These are phyloP conservation scores for Nixonia krombeini DNA, from an alignment of 1,140 invertebrate genomes.

Conservation along the genomic window DNA sequence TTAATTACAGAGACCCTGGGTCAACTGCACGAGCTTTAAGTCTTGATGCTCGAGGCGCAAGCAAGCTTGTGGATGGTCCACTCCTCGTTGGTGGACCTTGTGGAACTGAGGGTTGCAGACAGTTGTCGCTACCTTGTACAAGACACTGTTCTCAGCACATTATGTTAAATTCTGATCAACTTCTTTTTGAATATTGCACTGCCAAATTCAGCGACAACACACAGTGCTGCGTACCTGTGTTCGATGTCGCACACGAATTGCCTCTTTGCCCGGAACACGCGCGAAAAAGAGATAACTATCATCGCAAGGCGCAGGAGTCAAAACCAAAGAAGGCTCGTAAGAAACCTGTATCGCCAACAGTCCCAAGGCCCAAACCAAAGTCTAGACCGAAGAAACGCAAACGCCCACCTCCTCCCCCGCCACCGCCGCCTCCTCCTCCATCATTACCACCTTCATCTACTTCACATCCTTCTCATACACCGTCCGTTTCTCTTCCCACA, in stretches of 20 bases:
- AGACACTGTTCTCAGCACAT: slow-evolving; percentile 89
- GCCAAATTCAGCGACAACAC: slow-evolving; percentile 90
- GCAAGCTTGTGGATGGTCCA: slow-evolving; percentile 63
- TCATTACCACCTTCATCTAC: slow-evolving; percentile 33
- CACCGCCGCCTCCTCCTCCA: slow-evolving; percentile 46
- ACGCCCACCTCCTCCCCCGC: slow-evolving; percentile 58
- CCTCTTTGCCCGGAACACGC: slow-evolving; percentile 88
- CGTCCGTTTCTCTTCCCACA: slow-evolving; percentile 31
- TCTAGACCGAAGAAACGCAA: slow-evolving; percentile 82
- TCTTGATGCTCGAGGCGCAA: slow-evolving; percentile 55
- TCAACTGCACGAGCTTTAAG: slow-evolving; percentile 55
- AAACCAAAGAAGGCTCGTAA: slow-evolving; percentile 87
- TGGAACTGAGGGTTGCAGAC: slow-evolving; percentile 72
- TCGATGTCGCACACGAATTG: slow-evolving; percentile 87
- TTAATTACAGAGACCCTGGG: slow-evolving; percentile 41
- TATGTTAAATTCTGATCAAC: slow-evolving; percentile 88
- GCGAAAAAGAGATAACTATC: slow-evolving; percentile 84
- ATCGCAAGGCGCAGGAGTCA: slow-evolving; percentile 78
- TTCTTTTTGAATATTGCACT: slow-evolving; percentile 90
- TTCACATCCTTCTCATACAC: slow-evolving; percentile 48
- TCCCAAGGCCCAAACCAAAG: slow-evolving; percentile 76
- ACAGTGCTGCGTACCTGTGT: slow-evolving; percentile 89
- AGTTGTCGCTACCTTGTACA: slow-evolving; percentile 83
- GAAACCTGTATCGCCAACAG: slow-evolving; percentile 80
- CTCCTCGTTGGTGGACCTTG: slow-evolving; percentile 65